Conservation (phyloP, 2,797 vertebrate species). For the Sciaenops ocellatus region DNA sequence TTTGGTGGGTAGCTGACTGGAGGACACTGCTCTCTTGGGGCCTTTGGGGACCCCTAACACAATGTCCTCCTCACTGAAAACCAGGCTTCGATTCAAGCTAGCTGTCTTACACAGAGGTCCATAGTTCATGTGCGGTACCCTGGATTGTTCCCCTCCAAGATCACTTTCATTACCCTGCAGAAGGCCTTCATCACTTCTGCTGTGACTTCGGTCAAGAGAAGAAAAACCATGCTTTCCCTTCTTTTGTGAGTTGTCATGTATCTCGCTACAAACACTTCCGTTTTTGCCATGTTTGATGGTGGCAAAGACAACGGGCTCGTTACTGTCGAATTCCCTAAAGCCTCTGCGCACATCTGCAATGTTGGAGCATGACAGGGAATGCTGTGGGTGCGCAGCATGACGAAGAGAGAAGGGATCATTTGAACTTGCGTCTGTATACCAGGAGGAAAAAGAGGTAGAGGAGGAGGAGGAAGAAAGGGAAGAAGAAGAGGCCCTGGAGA, state of each 20-base stretch:
- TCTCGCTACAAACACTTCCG: constrained; percentile 25
- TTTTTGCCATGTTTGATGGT: constrained; percentile 61
- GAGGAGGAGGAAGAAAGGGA: constrained; percentile 80
- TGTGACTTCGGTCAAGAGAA: constrained; percentile 77
- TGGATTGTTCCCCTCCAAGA: constrained; percentile 22
- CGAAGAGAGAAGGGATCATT: constrained; percentile 73
- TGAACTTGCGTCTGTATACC: constrained; percentile 81
- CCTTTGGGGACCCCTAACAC: constrained; percentile 66
- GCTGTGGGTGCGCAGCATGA: constrained; percentile 70
- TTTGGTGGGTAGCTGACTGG: constrained; percentile 81
- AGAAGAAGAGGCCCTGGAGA: constrained; percentile 80
- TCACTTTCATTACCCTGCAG: constrained; percentile 59
- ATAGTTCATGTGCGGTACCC: constrained; percentile 31
- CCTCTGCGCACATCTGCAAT: constrained; percentile 73
- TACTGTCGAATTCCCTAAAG: constrained; percentile 66
- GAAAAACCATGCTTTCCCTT: constrained; percentile 45
- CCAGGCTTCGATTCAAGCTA: constrained; percentile 81
- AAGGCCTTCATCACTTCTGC: constrained; percentile 82
- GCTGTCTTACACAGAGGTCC: constrained; percentile 79
- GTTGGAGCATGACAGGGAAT: constrained; percentile 87
- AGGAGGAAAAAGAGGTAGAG: constrained; percentile 79
- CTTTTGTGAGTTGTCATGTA: constrained; percentile 36
- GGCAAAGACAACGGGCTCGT: constrained; percentile 67
- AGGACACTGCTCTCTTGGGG: constrained; percentile 80
- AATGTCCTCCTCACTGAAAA: constrained; percentile 77